Percentiles rank a stretch among this genome's conserved stretches.
These are phyloP conservation scores for Drosophila siamana DNA, from an alignment of 2,888 invertebrate species.

Conservation along the genomic window DNA sequence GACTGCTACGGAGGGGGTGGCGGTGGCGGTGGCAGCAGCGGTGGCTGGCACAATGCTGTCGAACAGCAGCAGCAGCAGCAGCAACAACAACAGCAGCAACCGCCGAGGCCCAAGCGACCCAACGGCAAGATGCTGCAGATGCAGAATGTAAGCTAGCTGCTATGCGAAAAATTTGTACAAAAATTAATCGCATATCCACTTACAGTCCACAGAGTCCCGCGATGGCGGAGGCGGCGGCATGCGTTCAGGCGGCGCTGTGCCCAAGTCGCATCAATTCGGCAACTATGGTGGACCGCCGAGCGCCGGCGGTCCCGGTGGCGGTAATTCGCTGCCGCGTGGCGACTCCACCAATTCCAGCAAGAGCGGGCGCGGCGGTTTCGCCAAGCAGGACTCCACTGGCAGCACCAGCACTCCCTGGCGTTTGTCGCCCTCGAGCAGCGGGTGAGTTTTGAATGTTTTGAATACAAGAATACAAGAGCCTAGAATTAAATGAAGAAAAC, in stretches of 20 bases:
- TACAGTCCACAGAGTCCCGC: constrained; percentile 79
- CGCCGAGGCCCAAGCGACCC: constrained; percentile 76
- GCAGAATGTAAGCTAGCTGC: constrained; percentile 83
- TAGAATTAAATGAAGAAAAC: not conserved
- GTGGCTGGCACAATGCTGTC: constrained; percentile 71
- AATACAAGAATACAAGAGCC: too few species aligned
- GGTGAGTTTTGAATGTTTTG: constrained; percentile 79
- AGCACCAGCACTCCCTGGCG: constrained; percentile 85
- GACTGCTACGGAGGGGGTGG: constrained; percentile 64
- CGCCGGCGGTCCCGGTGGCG: constrained; percentile 86
- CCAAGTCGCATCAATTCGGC: constrained; percentile 95
- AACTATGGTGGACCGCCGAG: constrained; percentile 89
- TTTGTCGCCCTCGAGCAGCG: constrained; percentile 85
- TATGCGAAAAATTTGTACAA: too few species aligned
- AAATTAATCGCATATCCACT: not conserved
- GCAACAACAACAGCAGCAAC: constrained; percentile 62
- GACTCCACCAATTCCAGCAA: constrained; percentile 89
- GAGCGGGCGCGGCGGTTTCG: constrained; percentile 89
- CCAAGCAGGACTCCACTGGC: constrained; percentile 88
- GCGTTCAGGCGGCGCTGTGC: constrained; percentile 86
- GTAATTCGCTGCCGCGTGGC: constrained; percentile 86
- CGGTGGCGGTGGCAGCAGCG: constrained; percentile 44
- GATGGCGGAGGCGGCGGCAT: constrained; percentile 83
- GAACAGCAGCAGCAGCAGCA: constrained; percentile 67
- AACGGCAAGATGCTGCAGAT: constrained; percentile 85